These are phyloP conservation scores for Pagrus major DNA, from an alignment of 2,113 vertebrate genomes.

Conservation along the genomic window DNA sequence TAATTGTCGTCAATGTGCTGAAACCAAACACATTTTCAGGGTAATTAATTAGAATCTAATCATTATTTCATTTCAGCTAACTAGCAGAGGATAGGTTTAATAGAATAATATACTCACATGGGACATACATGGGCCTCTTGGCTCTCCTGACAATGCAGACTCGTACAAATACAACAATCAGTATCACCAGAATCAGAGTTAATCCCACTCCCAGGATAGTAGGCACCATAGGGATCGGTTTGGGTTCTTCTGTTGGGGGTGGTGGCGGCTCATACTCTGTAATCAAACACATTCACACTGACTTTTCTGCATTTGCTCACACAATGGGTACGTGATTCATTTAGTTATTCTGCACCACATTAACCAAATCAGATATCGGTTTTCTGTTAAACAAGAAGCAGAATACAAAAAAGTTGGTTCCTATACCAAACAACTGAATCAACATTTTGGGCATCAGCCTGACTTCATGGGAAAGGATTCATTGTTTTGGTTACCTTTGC, in stretches of 20 bases:
- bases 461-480: neutral
- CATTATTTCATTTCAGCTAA: neutral
- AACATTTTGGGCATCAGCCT: neutral
- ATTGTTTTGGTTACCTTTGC: slow-evolving; percentile 39
- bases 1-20: neutral
- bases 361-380: neutral
- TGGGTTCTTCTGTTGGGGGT: rapidly evolving
- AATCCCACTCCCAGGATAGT: slow-evolving; percentile 10
- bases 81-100: too few species aligned
- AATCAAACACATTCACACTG: slow-evolving; percentile 15
- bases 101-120: slow-evolving; percentile 37
- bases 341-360: neutral
- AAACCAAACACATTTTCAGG: neutral
- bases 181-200: slow-evolving; percentile 9
- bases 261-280: neutral
- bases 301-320: neutral
- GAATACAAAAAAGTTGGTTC: neutral
- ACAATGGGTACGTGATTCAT: neutral
- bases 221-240: rapidly evolving
- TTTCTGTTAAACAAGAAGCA: neutral
- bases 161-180: slow-evolving; percentile 21
- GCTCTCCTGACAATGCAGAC: slow-evolving; percentile 1
- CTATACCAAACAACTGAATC: neutral
- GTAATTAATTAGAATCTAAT: neutral
- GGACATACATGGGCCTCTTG: neutral